Base-by-base conservation (phyloP, 2,797 vertebrate genomes). In the Pristis pectinata region DNA sequence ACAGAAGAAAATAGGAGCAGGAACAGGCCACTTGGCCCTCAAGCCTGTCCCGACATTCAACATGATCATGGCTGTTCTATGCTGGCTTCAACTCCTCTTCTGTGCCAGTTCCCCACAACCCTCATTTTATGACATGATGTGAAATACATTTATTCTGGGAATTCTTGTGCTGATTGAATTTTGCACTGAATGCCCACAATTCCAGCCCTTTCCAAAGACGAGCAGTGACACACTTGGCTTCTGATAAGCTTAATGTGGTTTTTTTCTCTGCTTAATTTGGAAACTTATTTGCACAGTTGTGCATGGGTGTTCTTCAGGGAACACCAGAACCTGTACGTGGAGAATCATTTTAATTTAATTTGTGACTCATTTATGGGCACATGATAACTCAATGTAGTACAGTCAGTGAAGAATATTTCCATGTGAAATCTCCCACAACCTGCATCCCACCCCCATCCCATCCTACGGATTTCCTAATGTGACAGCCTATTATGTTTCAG, bases 391-490 rank as follows among this genome's bases (percentile, higher is more conserved):
- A 27, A 49, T 70, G 11, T 72, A 5, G 41, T 41, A 37, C 1
- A 67, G 15, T 30, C n/a, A 93, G 92, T 93, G 24, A 72, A 53
- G 27, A 76, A 74, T 94, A 17, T 94, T 74, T 94, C 92, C 92
- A 94, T n/a, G 27, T n/a, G 92, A 74, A 76, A 44, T 49, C 30
- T 53, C 44, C 49, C 44, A n/a, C 92, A 10, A 64, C n/a, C 53
- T 59, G 3, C 34, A 15, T 64, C 87, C 30, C 87, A 64, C 87
- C 87, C 41, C 59, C 87, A 37, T 41, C 59, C 87, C 87, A 91
- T 24, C 87, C 44, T 30, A 76, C 24, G 70, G 44, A 49, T 94
- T 76, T 94, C 92, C 67, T 34, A 94, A 56, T 53, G 91, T 70
- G 24, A 30, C 37, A 72, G n/a, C 5, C 4, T 53, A 4, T n/a